A percentile compares a stretch with the other conserved stretches of the same genome.
These are phyloP conservation scores for Microplitis deprimator DNA, from an alignment of 2,888 invertebrate genomes.

Conservation along the genomic window DNA sequence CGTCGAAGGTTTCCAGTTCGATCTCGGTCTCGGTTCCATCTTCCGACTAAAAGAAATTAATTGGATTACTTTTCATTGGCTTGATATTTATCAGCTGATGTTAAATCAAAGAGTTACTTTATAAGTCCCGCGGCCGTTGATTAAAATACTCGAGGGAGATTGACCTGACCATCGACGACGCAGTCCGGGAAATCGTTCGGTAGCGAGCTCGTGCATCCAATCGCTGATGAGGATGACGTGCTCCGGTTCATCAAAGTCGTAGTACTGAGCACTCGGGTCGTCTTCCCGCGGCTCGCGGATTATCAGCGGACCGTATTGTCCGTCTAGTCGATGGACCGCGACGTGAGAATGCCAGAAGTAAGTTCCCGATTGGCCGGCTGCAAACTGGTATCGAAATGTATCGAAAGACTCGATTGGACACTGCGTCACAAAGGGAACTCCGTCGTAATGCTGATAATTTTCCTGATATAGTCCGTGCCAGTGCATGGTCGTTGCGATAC, in stretches of 20 bases:
- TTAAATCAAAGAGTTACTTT: constrained; percentile 49
- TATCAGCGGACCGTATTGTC: constrained; percentile 75
- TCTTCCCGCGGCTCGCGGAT: constrained; percentile 73
- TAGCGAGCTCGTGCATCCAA: constrained; percentile 69
- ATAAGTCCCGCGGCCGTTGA: constrained; percentile 65
- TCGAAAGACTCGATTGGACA: constrained; percentile 78
- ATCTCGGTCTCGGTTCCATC: constrained; percentile 34
- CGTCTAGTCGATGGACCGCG: constrained; percentile 75
- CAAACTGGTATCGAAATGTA: constrained; percentile 64
- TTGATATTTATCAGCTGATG: background rate
- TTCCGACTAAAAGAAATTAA: constrained; percentile 12
- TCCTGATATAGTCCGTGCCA: constrained; percentile 93
- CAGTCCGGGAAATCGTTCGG: constrained; percentile 69
- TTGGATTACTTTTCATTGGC: background rate
- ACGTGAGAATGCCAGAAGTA: constrained; percentile 70
- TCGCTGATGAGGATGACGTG: constrained; percentile 75
- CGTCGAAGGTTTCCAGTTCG: constrained; percentile 48
- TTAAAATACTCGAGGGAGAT: constrained; percentile 64
- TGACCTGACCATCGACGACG: constrained; percentile 69
- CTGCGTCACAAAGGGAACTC: constrained; percentile 90
- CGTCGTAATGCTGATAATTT: constrained; percentile 89
- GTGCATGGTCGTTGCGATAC: constrained; percentile 89
- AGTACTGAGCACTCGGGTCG: constrained; percentile 60
- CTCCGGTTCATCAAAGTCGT: constrained; percentile 73
- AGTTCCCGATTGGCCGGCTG: constrained; percentile 65